Conservation (phyloP, 2,113 vertebrate genomes). For the Lepidothrix coronata region DNA sequence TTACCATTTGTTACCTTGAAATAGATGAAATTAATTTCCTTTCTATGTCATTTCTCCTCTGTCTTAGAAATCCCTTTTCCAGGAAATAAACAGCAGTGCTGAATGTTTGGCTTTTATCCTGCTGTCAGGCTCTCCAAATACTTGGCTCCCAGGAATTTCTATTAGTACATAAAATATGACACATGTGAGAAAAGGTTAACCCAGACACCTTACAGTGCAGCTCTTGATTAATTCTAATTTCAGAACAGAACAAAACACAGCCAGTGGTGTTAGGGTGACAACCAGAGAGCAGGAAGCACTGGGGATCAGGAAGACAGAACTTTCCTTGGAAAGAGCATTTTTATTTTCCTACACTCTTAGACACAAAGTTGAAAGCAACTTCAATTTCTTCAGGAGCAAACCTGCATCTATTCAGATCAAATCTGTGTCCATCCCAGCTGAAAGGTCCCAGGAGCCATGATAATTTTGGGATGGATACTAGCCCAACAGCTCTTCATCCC, state of each 20-base stretch:
- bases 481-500: not conserved
- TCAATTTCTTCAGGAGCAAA: not conserved
- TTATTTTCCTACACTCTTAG: not conserved
- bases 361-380: not conserved
- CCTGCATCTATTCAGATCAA: fast-evolving
- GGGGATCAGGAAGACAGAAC: not conserved
- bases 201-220: not conserved
- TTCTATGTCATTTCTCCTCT: not conserved
- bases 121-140: not conserved
- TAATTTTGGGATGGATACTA: not conserved
- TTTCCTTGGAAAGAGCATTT: not conserved
- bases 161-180: not conserved
- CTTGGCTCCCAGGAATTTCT: not conserved
- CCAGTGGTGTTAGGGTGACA: not conserved
- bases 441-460: not conserved
- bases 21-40: not conserved
- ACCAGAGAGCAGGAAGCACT: not conserved
- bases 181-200: not conserved
- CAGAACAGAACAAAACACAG: not conserved
- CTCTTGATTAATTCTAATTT: not conserved
- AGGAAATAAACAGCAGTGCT: not conserved
- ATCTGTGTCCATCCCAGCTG: not conserved
- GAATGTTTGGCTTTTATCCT: not conserved
- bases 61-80: not conserved
- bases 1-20: not conserved